Evolutionary conservation across 2,113 vertebrate genomes (phyloP).

Genomic region (Prunella himalayana): DNA sequence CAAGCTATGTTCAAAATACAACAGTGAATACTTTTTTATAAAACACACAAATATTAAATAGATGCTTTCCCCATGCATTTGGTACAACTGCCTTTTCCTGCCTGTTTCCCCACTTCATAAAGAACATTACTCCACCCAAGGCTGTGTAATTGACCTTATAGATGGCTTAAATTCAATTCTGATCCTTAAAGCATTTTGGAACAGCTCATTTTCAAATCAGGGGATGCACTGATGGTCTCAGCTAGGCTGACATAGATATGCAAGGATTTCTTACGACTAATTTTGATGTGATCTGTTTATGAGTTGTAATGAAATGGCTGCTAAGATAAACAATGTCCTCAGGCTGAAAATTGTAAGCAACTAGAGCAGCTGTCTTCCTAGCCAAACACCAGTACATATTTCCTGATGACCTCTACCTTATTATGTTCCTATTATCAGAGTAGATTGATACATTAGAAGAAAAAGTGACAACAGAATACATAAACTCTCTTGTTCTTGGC

Average conservation of each 20-base stretch:
- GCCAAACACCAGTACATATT: background rate
- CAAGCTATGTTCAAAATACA: background rate
- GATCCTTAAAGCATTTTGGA: background rate
- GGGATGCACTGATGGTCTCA: background rate
- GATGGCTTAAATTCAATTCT: background rate
- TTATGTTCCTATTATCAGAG: background rate
- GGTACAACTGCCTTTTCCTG: background rate
- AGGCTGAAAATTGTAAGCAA: background rate
- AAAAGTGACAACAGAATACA: background rate
- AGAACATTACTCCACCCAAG: background rate
- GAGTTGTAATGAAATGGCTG: conserved; percentile 26
- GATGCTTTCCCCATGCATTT: background rate
- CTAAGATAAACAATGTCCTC: background rate
- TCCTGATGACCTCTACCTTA: background rate
- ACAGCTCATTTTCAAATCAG: background rate
- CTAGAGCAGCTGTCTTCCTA: background rate
- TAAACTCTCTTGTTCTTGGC: background rate
- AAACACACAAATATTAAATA: background rate
- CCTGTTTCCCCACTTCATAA: background rate
- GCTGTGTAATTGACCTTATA: background rate
- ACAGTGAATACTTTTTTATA: background rate
- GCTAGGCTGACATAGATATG: background rate
- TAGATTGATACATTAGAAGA: background rate
- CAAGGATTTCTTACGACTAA: background rate
- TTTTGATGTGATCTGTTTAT: background rate